Base-by-base conservation (phyloP, 2,797 vertebrate genomes). In the Syndactyla subalaris region DNA sequence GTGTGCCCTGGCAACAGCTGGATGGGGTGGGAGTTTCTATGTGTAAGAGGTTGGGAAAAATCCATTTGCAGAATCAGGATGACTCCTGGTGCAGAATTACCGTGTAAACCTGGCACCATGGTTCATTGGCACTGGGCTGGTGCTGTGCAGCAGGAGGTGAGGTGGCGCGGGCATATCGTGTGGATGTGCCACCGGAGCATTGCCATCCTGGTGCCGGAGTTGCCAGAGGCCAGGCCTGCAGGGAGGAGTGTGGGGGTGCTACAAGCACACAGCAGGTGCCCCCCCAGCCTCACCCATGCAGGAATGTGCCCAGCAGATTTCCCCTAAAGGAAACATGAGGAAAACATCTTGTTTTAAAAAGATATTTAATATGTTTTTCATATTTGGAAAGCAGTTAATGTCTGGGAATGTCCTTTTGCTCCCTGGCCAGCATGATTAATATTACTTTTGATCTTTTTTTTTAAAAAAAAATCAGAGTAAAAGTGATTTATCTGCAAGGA, bases 331-430 rank as follows among this genome's bases (percentile, higher is more conserved):
- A 95, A 97, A 97, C 97, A 97, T 86, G 96, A 97, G 97, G 97
- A 97, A 98, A 98, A 96, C 95, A 96, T 97, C 96, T 97, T 97
- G 92, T 81, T 96, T 95, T 75, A 96, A 96, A 92, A 95, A 97
- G 89, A 95, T 96, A 96, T 97, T 97, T 95, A 97, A 97, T 98
- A 96, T 95, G 95, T 95, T 97, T 97, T 97, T 97, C 97, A 96
- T 97, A 97, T 97, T 98, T 97, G 97, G 95, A 97, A 97, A 95
- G 96, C 92, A 97, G 92, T 94, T 94, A 96, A 92, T 91, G 97
- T 97, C 97, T 98, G 91, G 96, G 96, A 97, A 98, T 97, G 97
- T 97, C 97, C 93, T 97, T 97, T 97, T 91, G 94, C 97, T 98
- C 96, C 81, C 90, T 63, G 81, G 96, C 97, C 96, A 97, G 92